Evolutionary conservation across 2,113 vertebrate genomes (phyloP).

Genomic region (Triplophysa dalaica): DNA sequence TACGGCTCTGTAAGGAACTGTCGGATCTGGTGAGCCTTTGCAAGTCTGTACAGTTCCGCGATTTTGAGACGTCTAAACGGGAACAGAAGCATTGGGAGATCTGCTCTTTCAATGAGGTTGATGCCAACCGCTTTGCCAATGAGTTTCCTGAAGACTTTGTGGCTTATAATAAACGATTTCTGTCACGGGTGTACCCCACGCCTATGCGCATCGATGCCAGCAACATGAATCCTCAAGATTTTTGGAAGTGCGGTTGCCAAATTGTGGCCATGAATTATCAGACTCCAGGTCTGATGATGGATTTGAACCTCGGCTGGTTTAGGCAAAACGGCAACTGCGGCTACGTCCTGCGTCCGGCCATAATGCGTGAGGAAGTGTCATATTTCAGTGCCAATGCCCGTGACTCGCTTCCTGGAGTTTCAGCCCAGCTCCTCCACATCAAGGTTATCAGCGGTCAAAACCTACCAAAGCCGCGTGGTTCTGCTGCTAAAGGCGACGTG

Average conservation of each 20-base stretch:
- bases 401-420: slow-evolving; percentile 86
- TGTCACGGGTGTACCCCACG: slow-evolving; percentile 87
- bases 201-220: slow-evolving; percentile 92
- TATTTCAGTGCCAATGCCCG: slow-evolving; percentile 91
- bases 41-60: slow-evolving; percentile 83
- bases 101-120: slow-evolving; percentile 89
- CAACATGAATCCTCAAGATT: slow-evolving; percentile 94
- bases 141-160: slow-evolving; percentile 90
- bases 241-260: slow-evolving; percentile 94
- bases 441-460: slow-evolving; percentile 92
- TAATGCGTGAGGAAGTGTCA: slow-evolving; percentile 92
- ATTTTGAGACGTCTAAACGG: slow-evolving; percentile 82
- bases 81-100: slow-evolving; percentile 87
- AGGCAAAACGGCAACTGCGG: slow-evolving; percentile 89
- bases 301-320: slow-evolving; percentile 90
- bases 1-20: slow-evolving; percentile 81
- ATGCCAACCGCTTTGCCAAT: slow-evolving; percentile 85
- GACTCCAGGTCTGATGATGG: slow-evolving; percentile 91
- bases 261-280: slow-evolving; percentile 95
- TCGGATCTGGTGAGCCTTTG: slow-evolving; percentile 87
- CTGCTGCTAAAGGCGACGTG: slow-evolving; percentile 88
- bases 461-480: slow-evolving; percentile 88
- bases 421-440: slow-evolving; percentile 88
- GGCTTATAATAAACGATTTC: slow-evolving; percentile 88
- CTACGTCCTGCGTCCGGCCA: slow-evolving; percentile 86